Percentiles rank a stretch among this genome's conserved stretches.
These are phyloP conservation scores for Trochalopteron elliotii DNA, from an alignment of 2,113 vertebrate species.

Conservation along the genomic window DNA sequence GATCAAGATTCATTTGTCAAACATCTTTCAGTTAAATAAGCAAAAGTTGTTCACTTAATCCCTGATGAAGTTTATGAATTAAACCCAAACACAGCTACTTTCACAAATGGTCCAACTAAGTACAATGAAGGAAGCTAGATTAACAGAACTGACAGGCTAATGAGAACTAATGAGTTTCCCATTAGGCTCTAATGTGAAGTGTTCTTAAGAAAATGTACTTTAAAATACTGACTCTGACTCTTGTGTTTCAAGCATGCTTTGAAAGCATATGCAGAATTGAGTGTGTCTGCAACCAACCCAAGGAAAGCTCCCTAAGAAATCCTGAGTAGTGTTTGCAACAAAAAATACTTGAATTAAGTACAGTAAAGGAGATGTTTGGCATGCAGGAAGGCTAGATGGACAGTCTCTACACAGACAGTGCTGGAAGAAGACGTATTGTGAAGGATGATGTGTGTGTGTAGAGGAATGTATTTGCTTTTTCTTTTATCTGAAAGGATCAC, in stretches of 20 bases:
- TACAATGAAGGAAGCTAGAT: background rate
- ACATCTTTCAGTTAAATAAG: background rate
- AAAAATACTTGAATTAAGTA: background rate
- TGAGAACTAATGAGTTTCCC: background rate
- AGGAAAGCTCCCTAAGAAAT: background rate
- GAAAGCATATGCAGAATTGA: background rate
- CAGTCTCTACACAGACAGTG: background rate
- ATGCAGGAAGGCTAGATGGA: background rate
- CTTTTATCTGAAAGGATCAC: background rate
- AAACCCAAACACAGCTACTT: background rate
- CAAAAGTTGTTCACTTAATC: background rate
- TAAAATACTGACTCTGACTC: background rate
- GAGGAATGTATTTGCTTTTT: background rate
- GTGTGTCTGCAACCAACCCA: background rate
- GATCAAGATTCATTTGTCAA: background rate
- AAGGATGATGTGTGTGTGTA: background rate
- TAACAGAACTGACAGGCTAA: background rate
- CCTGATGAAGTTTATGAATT: background rate
- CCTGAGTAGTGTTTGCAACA: background rate
- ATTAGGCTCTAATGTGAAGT: background rate
- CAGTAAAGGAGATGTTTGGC: background rate
- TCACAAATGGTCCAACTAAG: background rate
- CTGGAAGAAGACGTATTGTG: background rate
- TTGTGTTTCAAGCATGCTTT: background rate
- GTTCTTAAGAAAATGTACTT: background rate